Evolutionary conservation across 2,797 vertebrate genomes (phyloP).

Genomic region (Todus mexicanus): DNA sequence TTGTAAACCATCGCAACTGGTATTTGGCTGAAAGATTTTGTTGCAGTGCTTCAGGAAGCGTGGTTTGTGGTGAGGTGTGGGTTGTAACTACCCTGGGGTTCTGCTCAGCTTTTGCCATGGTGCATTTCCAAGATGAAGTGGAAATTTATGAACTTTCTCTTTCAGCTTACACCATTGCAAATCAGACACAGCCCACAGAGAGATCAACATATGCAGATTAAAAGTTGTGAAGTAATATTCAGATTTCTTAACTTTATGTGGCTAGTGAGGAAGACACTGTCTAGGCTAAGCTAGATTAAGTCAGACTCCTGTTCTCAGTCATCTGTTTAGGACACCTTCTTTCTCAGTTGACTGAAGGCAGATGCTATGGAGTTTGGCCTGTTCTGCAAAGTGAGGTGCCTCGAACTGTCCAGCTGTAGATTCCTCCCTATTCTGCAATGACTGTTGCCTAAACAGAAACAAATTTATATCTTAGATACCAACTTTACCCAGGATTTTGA

Average conservation of each 20-base stretch:
- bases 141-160: neutral
- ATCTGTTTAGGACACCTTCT: neutral
- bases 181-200: neutral
- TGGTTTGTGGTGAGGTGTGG: neutral
- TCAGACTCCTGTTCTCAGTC: neutral
- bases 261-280: neutral
- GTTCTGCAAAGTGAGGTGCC: neutral
- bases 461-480: neutral
- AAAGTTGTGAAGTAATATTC: neutral
- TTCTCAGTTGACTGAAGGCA: neutral
- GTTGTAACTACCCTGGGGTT: neutral
- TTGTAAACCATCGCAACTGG: neutral
- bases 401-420: neutral
- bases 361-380: neutral
- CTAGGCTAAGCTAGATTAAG: neutral
- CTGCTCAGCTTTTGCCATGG: neutral
- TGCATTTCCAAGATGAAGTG: neutral
- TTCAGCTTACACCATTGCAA: neutral
- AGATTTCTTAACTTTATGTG: neutral
- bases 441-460: neutral
- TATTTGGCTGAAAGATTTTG: neutral
- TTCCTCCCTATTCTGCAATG: neutral
- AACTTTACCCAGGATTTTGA: neutral
- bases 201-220: neutral
- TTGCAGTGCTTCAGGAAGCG: neutral